phyloP scores from a whole-genome alignment of 2,888 invertebrate genomes.

The Pilophorus perplexus region DNA sequence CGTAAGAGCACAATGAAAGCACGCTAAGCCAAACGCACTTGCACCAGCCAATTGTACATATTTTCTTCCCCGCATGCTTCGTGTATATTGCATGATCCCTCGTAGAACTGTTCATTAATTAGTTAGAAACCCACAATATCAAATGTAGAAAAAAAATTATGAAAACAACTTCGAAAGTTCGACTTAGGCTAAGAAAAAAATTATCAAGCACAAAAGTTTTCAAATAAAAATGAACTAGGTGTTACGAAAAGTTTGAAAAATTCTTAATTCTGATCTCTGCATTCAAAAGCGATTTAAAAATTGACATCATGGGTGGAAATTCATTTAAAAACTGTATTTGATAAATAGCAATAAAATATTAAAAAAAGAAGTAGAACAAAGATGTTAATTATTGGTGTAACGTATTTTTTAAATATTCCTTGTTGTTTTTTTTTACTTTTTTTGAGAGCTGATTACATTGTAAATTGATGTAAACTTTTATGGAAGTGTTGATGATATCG shows the following conservation, averaged over 20 bases:
- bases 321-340: constrained; percentile 16
- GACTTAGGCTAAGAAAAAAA: too few relatives aligned
- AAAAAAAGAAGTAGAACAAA: constrained; percentile 1
- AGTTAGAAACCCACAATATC: too few relatives aligned
- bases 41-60: constrained; percentile 29
- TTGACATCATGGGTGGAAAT: neutral
- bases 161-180: too few relatives aligned
- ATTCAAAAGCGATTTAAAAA: too few relatives aligned
- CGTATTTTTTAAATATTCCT: neutral
- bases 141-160: too few relatives aligned
- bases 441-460: neutral
- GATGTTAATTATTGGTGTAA: constrained; percentile 16
- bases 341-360: constrained; percentile 28
- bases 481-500: constrained; percentile 20
- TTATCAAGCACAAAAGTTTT: too few relatives aligned
- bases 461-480: constrained; percentile 12
- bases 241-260: too few relatives aligned
- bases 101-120: too few relatives aligned
- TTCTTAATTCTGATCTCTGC: constrained; percentile 37
- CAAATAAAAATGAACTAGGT: too few relatives aligned
- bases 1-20: neutral
- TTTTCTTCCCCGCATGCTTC: constrained; percentile 8
- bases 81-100: constrained; percentile 30
- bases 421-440: constrained; percentile 15
- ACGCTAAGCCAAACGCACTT: constrained; percentile 24